phyloP scores from a whole-genome alignment of 2,888 invertebrate species.

The Julus scandinavius region DNA sequence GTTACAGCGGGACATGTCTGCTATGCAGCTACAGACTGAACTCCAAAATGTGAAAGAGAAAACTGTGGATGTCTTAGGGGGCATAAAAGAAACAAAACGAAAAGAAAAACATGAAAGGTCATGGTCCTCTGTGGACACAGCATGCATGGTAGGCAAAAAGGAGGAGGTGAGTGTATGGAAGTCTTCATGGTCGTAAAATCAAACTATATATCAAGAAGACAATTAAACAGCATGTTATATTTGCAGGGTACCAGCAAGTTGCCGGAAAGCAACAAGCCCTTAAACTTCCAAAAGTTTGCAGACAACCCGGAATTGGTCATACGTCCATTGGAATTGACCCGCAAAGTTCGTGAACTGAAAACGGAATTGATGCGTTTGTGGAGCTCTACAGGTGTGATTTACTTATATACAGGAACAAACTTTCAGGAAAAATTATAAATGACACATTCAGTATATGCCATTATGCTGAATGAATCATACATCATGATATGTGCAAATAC shows the following conservation, averaged over 20 bases:
- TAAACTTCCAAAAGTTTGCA: not conserved
- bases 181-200: not conserved
- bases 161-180: not conserved
- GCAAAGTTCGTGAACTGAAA: constrained; percentile 55
- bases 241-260: not conserved
- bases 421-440: too few relatives aligned
- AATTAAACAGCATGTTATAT: not conserved
- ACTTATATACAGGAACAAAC: too few relatives aligned
- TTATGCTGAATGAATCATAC: not conserved
- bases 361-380: constrained; percentile 53
- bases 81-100: not conserved
- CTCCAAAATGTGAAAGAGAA: constrained; percentile 49
- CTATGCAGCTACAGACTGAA: constrained; percentile 43
- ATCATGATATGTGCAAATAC: not conserved
- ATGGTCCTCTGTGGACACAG: constrained; percentile 55
- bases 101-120: constrained; percentile 52
- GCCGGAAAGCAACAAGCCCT: not conserved
- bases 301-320: constrained; percentile 12
- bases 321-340: constrained; percentile 46
- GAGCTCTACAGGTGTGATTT: constrained; percentile 52
- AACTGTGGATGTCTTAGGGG: not conserved
- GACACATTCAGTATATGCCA: too few relatives aligned
- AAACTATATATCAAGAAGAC: not conserved
- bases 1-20: constrained; percentile 55
- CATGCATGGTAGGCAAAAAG: not conserved